Conservation (phyloP, 37 sponge, comb jelly and placozoan species). For the Cladorhizidae sp. region DNA sequence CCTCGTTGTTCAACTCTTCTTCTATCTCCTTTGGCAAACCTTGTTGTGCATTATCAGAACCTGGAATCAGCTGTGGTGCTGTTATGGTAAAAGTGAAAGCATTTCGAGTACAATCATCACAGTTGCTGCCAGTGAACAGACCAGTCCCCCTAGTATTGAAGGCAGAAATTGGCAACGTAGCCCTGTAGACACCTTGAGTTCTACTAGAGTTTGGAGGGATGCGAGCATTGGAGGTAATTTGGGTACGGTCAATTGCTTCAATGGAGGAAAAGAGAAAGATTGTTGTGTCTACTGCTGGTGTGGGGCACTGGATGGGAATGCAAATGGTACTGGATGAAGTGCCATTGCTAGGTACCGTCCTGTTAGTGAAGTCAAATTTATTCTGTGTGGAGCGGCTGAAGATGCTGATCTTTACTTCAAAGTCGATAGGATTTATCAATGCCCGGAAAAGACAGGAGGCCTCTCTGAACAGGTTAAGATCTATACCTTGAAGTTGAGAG, state of each 20-base stretch:
- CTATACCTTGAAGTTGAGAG: slow-evolving; percentile 9
- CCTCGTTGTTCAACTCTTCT: neutral
- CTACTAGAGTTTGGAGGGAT: too few relatives aligned
- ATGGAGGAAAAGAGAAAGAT: too few relatives aligned
- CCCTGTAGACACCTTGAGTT: slow-evolving; percentile 14
- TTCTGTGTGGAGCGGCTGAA: slow-evolving; percentile 54
- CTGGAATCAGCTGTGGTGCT: neutral
- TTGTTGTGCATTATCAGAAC: neutral
- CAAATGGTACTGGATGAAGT: too few relatives aligned
- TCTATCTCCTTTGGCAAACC: neutral
- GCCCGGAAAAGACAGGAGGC: slow-evolving; percentile 18
- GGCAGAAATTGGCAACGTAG: neutral
- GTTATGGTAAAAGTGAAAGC: slow-evolving; percentile 10
- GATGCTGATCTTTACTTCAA: slow-evolving; percentile 17
- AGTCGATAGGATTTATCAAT: neutral
- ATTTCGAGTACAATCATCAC: neutral
- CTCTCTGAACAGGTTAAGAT: slow-evolving; percentile 40
- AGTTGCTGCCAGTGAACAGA: neutral
- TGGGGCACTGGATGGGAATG: too few relatives aligned
- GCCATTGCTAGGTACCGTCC: too few relatives aligned
- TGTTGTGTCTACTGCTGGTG: too few relatives aligned
- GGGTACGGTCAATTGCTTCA: too few relatives aligned
- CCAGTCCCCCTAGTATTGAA: slow-evolving; percentile 7
- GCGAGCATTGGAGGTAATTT: too few relatives aligned
- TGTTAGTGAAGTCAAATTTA: slow-evolving; percentile 15